Evolutionary conservation across 2,888 invertebrate genomes (phyloP), one percentile per base, ranked within the genome.

Genomic region (Escarpia spicata): DNA sequence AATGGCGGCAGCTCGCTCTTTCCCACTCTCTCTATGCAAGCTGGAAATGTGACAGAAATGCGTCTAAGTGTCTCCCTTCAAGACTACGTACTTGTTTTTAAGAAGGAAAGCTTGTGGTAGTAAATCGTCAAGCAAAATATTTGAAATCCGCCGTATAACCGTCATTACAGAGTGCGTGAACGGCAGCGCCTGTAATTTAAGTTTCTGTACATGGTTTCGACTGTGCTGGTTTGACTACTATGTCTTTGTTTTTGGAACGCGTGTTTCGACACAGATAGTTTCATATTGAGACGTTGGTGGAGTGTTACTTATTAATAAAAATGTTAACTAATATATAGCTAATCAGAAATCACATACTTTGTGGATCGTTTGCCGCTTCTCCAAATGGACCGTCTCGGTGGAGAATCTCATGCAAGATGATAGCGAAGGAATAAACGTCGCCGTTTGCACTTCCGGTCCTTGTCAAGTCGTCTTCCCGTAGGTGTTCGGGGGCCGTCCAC

Each of bases 401-500:
- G 15, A 95, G 90, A 12, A 96, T 95, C 93, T 96, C 95, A 91
- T 95, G 95, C 90, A 96, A 94, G 45, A 96, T 94, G 37, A 95
- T 95, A 19, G 94, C 95, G 93, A 95, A 96, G 0, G 95, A 94
- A 93, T 95, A 96, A 4, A 95, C 95, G 92, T 96, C 96, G 9
- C 95, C 96, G 93, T 95, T 95, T 90, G 93, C 94, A 45, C 93
- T 43, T 94, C 95, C 92, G 90, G 92, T 93, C 8, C 93, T 43
- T 91, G 37, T 19, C 43, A 75, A 45, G 10, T 43, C 92, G 26
- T 93, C 93, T 0, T 94, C 94, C 43, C 95, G 93, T 37, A 95
- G 92, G 26, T 95, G 93, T 92, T 96, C 96, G 9, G 96, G 96
- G 0, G 95, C 95, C 19, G 95, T 95, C 96, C 96, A 96, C 37